phyloP scores from a whole-genome alignment of 2,113 vertebrate species.

The Cheilinus undulatus region DNA sequence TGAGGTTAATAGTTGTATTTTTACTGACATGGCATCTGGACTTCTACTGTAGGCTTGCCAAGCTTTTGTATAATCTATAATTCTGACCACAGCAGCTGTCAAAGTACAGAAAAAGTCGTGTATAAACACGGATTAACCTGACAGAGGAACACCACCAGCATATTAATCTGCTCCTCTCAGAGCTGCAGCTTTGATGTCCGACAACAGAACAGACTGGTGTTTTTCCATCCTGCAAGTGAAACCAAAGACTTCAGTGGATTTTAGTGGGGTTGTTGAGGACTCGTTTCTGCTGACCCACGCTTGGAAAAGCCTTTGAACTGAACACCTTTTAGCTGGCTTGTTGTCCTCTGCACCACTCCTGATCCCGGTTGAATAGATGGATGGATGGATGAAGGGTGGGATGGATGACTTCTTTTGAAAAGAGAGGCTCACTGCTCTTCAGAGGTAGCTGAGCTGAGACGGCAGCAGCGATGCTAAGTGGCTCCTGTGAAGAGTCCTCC shows the following conservation, averaged over 20 bases:
- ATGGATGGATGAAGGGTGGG: constrained; percentile 2
- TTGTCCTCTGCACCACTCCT: not conserved
- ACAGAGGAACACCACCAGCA: constrained; percentile 27
- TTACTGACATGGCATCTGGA: not conserved
- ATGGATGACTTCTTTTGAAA: constrained; percentile 49
- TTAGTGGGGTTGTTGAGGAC: constrained; percentile 1
- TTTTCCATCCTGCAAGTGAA: constrained; percentile 55
- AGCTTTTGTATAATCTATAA: constrained; percentile 19
- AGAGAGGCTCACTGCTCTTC: constrained; percentile 17
- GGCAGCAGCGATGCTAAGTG: constrained; percentile 39
- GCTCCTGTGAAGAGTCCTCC: constrained; percentile 38
- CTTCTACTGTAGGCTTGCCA: not conserved
- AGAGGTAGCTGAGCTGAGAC: constrained; percentile 41
- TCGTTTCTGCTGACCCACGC: constrained; percentile 55
- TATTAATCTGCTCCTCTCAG: constrained; percentile 39
- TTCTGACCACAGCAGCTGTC: constrained; percentile 57
- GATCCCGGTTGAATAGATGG: constrained; percentile 17
- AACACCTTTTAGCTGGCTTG: constrained; percentile 24
- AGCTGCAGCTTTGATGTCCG: constrained; percentile 59
- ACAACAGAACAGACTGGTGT: constrained; percentile 47
- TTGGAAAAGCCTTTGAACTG: constrained; percentile 50
- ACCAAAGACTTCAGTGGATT: constrained; percentile 47
- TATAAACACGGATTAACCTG: constrained; percentile 50
- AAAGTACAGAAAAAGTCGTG: constrained; percentile 41
- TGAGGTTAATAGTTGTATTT: not conserved